These are phyloP conservation scores for Listronotus oregonensis DNA, from an alignment of 1,140 invertebrate genomes.

Conservation along the genomic window DNA sequence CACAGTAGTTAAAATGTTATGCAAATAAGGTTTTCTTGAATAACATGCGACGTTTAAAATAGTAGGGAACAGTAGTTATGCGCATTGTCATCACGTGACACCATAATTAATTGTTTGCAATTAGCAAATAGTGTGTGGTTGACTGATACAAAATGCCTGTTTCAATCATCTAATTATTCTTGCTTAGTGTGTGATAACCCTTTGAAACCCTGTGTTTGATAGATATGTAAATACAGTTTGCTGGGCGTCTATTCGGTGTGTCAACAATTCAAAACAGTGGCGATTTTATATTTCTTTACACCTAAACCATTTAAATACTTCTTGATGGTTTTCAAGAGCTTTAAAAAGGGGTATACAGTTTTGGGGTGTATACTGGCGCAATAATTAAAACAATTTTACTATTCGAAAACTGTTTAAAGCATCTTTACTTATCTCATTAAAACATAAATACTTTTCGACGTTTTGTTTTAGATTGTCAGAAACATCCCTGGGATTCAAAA, in stretches of 20 bases:
- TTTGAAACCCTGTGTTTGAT: conserved; percentile 52
- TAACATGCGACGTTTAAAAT: conserved; percentile 35
- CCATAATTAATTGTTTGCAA: conserved; percentile 52
- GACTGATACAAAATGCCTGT: conserved; percentile 56
- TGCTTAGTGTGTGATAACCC: conserved; percentile 52
- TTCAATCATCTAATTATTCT: conserved; percentile 56
- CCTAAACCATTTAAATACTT: too few relatives aligned
- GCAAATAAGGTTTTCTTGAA: conserved; percentile 16
- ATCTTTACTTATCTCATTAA: too few relatives aligned
- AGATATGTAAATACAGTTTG: conserved; percentile 53
- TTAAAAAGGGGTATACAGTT: background rate
- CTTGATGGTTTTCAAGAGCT: background rate
- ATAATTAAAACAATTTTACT: too few relatives aligned
- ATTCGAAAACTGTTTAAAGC: too few relatives aligned
- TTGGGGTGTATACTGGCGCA: background rate
- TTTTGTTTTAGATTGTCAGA: too few relatives aligned
- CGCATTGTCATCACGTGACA: conserved; percentile 44
- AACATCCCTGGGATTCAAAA: too few relatives aligned
- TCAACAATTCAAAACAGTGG: conserved; percentile 43
- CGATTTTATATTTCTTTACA: conserved; percentile 6
- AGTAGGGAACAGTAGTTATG: conserved; percentile 40
- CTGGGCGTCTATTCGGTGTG: conserved; percentile 27
- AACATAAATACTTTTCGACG: too few relatives aligned
- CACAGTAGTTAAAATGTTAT: background rate
- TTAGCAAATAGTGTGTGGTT: conserved; percentile 55